Evolutionary conservation across 2,113 vertebrate genomes (phyloP).

Genomic region (Greenwoodochromis staneri): DNA sequence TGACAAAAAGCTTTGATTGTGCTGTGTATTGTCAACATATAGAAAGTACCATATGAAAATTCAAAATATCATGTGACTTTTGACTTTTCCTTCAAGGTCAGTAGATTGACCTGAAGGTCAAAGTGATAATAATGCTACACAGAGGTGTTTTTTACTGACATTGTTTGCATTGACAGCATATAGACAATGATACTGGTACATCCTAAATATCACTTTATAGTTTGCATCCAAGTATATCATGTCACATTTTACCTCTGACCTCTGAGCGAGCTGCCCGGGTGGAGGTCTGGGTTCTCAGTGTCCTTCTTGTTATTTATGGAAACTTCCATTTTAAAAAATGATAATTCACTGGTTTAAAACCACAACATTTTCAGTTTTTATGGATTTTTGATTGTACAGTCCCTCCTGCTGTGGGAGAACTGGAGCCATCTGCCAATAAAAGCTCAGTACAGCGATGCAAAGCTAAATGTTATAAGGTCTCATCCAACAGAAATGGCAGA

Average conservation of each 20-base stretch:
- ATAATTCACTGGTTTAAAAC: neutral
- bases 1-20: neutral
- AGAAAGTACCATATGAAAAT: neutral
- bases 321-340: neutral
- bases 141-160: neutral
- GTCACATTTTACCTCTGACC: fast-evolving
- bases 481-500: neutral
- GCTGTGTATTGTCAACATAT: neutral
- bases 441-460: fast-evolving
- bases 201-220: neutral
- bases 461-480: neutral
- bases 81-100: neutral
- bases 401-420: neutral
- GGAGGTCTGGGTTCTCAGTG: neutral
- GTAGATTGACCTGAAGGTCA: neutral
- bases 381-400: neutral
- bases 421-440: neutral
- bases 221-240: neutral
- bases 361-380: neutral
- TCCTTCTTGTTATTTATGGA: neutral
- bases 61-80: neutral
- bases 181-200: neutral
- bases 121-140: neutral
- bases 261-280: neutral
- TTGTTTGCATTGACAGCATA: neutral